These are phyloP conservation scores for Odontocolon sp. DNA, from an alignment of 2,888 invertebrate genomes.

Conservation along the genomic window DNA sequence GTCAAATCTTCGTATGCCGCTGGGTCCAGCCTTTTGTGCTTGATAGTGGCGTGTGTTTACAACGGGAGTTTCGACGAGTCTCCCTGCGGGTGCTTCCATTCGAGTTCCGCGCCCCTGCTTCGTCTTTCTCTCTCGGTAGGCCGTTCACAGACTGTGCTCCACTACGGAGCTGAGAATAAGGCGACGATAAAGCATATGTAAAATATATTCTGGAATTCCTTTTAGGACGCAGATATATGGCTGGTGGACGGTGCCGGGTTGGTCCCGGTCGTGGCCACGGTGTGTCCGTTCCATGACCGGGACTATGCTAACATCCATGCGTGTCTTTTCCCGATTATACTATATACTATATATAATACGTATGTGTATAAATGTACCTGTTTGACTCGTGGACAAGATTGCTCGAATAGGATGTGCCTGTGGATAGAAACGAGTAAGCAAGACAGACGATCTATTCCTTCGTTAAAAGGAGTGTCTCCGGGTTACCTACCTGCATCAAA, in stretches of 20 bases:
- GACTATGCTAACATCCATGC: slow-evolving; percentile 42
- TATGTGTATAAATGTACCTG: slow-evolving; percentile 17
- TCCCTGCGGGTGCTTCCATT: slow-evolving; percentile 32
- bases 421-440: slow-evolving; percentile 68
- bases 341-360: no score
- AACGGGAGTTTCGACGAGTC: slow-evolving; percentile 40
- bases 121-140: slow-evolving; percentile 14
- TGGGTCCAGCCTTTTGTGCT: slow-evolving; percentile 35
- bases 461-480: slow-evolving; percentile 68
- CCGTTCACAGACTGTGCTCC: slow-evolving; percentile 56
- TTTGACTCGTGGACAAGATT: slow-evolving; percentile 30
- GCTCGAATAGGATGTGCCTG: slow-evolving; percentile 22
- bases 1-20: slow-evolving; percentile 17
- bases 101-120: slow-evolving; percentile 49
- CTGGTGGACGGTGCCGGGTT: slow-evolving; percentile 70
- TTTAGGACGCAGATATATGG: slow-evolving; percentile 80
- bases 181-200: slow-evolving; percentile 81
- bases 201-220: slow-evolving; percentile 81
- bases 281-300: slow-evolving; percentile 67
- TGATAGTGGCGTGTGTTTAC: slow-evolving; percentile 23
- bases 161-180: slow-evolving; percentile 77
- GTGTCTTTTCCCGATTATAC: slow-evolving; percentile 31
- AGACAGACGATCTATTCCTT: slow-evolving; percentile 76
- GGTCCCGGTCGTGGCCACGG: slow-evolving; percentile 72
- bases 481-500: slow-evolving; percentile 73